Evolutionary conservation across 1,140 invertebrate species (phyloP).

Genomic region (Sipha flava): DNA sequence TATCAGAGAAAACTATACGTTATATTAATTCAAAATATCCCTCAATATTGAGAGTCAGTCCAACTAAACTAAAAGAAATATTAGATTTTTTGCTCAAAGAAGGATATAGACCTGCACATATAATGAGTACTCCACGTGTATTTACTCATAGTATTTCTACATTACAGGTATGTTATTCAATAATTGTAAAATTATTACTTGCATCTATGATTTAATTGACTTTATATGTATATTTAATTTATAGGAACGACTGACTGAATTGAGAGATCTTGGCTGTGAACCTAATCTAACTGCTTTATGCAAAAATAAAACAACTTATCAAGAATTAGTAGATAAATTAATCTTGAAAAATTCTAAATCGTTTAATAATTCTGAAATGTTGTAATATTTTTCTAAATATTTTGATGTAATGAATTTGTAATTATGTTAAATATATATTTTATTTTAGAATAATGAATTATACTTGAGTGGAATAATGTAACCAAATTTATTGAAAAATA

Average conservation of each 20-base stretch:
- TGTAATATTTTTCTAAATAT: too few species aligned
- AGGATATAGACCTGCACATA: background rate
- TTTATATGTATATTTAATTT: background rate
- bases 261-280: background rate
- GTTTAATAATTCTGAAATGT: background rate
- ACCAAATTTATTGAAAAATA: too few species aligned
- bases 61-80: constrained; percentile 5
- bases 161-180: background rate
- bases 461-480: too few species aligned
- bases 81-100: constrained; percentile 4
- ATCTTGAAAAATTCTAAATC: background rate
- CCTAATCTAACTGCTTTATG: background rate
- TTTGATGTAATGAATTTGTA: too few species aligned
- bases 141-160: constrained; percentile 22
- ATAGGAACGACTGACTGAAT: constrained; percentile 6
- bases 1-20: background rate
- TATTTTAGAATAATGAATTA: too few species aligned
- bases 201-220: background rate
- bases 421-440: too few species aligned
- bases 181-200: background rate
- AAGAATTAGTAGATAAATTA: constrained; percentile 18
- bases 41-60: constrained; percentile 2
- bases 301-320: constrained; percentile 18
- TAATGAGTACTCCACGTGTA: background rate
- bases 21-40: constrained; percentile 10